Evolutionary conservation across 2,113 vertebrate species (phyloP), one percentile per base, ranked within the genome.

Genomic region (Halichoerus grypus): DNA sequence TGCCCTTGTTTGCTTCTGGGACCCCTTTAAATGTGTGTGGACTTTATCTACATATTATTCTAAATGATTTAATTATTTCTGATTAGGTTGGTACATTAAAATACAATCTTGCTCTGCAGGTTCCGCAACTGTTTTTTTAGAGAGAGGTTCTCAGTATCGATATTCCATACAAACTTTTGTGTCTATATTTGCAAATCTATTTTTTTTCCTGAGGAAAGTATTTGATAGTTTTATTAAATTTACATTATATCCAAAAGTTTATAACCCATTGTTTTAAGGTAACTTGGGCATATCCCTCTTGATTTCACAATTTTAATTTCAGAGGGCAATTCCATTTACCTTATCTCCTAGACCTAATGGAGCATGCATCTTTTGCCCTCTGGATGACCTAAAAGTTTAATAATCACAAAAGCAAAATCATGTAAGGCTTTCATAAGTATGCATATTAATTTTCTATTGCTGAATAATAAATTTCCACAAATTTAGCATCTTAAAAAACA

Each of bases 201-300:
- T 89, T 22, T 63, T 63, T 36, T 46, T 3, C 6, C 24, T 39
- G 39, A 80, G n/a, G 4, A 89, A 85, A 72, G 15, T 4, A 87
- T 39, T 94, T 65, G 24, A 65, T 31, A 10, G 21, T 90, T 97
- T 49, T 85, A 33, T 76, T 49, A 82, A 87, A 82, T 67, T 82
- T 13, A 24, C 46, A 57, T 82, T 3, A 4, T 49, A 31, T 13
- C 8, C 5, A 33, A 49, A 63, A 74, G 36, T 76, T 86, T 53
- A 24, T 39, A 72, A 80, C 22, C 5, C 5, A 36, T n/a, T 63
- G 1, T 21, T 74, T 91, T 39, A 94, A 74, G 11, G 18, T 24
- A 67, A 61, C 11, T 42, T 74, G 19, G 24, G 2, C 12, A 28
- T 67, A 8, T 42, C 0, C 2, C 2, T 72, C 72, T 65, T 21